A percentile compares a stretch with the other conserved stretches of the same genome.
phyloP scores from a whole-genome alignment of 1,140 invertebrate species.

The Gyrodactylus bullatarudis region DNA sequence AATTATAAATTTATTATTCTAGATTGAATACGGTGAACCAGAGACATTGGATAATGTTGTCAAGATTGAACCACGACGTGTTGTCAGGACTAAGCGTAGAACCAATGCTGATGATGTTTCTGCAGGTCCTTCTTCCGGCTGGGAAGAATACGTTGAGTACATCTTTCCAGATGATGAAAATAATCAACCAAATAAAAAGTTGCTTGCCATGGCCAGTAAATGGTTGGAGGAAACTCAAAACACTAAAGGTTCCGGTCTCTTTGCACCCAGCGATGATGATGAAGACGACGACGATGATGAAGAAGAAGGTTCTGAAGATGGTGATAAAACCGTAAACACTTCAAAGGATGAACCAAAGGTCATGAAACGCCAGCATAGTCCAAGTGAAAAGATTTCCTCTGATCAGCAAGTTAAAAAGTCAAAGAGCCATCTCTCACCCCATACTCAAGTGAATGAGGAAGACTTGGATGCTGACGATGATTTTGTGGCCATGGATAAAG shows the following conservation, averaged over 20 bases:
- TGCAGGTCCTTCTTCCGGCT: background rate
- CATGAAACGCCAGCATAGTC: background rate
- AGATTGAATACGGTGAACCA: background rate
- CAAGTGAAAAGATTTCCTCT: too few species aligned
- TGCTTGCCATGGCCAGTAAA: background rate
- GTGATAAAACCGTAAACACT: too few species aligned
- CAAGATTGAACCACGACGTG: background rate
- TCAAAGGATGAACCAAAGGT: background rate
- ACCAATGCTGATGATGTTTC: too few species aligned
- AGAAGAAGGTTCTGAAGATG: background rate
- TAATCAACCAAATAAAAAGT: background rate
- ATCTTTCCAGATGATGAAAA: background rate
- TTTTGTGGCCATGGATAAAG: background rate
- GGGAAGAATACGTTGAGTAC: conserved; percentile 3
- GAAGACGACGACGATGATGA: background rate
- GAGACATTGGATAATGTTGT: background rate
- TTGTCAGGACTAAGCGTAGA: background rate
- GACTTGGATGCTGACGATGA: background rate
- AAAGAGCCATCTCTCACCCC: too few species aligned
- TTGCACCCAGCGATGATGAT: background rate
- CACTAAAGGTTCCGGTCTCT: background rate
- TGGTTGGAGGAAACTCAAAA: background rate
- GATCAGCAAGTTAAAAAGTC: too few species aligned
- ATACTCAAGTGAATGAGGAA: background rate
- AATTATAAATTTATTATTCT: background rate